These are phyloP conservation scores for Agapornis canus DNA, from an alignment of 2,797 vertebrate species.

Conservation along the genomic window DNA sequence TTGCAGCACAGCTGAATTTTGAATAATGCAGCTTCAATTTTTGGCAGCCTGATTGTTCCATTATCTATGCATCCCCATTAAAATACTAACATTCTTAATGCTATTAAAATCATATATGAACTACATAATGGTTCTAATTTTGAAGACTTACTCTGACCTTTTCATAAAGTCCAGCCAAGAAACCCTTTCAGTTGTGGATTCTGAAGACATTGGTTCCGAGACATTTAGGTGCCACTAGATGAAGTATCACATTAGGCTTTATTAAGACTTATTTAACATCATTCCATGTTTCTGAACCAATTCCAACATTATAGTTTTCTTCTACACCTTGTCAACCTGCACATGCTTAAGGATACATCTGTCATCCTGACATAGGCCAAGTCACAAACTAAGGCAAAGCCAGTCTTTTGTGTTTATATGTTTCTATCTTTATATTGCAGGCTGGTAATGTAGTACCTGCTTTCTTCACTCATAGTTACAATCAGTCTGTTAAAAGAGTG, in stretches of 20 bases:
- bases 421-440: background rate
- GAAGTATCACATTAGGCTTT: background rate
- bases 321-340: background rate
- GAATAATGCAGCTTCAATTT: background rate
- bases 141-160: background rate
- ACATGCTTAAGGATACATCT: background rate
- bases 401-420: background rate
- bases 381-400: background rate
- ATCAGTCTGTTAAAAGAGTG: background rate
- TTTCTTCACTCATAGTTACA: background rate
- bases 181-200: background rate
- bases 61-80: background rate
- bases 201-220: background rate
- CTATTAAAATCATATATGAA: background rate
- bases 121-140: background rate
- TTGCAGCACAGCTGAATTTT: background rate
- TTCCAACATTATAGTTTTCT: background rate
- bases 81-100: background rate
- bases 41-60: background rate
- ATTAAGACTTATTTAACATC: background rate
- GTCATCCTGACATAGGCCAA: background rate
- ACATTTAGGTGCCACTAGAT: background rate
- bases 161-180: background rate
- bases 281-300: background rate
- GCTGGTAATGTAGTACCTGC: background rate